Evolutionary conservation across 2,797 vertebrate species (phyloP).

Genomic region (Psittacula derbiana): DNA sequence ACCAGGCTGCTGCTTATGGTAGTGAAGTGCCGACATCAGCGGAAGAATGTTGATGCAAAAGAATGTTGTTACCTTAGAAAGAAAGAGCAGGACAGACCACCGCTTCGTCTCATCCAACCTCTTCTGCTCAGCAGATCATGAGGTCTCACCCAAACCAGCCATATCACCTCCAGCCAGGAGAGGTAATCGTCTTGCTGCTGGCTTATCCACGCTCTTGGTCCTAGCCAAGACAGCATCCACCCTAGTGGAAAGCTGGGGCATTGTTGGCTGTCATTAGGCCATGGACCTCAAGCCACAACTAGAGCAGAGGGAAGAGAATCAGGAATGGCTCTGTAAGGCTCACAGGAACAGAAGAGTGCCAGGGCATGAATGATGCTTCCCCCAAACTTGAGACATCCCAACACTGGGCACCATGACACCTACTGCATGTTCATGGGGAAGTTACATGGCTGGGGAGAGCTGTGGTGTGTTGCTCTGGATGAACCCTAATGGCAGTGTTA

Average conservation of each 20-base stretch:
- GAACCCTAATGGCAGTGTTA: rapidly evolving
- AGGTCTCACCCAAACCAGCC: not conserved
- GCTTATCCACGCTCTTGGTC: not conserved
- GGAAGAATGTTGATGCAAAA: not conserved
- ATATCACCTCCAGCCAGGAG: not conserved
- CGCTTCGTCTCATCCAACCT: not conserved
- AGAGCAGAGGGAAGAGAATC: not conserved
- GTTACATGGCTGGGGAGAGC: rapidly evolving
- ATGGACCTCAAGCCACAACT: rapidly evolving
- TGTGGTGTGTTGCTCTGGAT: rapidly evolving
- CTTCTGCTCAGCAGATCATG: not conserved
- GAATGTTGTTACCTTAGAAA: not conserved
- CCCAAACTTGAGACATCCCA: not conserved
- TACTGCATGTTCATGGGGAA: not conserved
- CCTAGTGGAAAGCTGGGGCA: not conserved
- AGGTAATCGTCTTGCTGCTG: rapidly evolving
- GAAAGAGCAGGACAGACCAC: not conserved
- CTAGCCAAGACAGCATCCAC: not conserved
- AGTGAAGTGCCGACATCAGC: not conserved
- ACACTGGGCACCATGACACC: rapidly evolving
- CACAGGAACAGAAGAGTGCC: not conserved
- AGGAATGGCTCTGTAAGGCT: not conserved
- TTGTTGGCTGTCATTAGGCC: not conserved
- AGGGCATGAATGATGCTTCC: rapidly evolving
- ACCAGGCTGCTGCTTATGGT: not conserved